Evolutionary conservation across 2,888 invertebrate species (phyloP).

Genomic region (Chymomyza procnemis): DNA sequence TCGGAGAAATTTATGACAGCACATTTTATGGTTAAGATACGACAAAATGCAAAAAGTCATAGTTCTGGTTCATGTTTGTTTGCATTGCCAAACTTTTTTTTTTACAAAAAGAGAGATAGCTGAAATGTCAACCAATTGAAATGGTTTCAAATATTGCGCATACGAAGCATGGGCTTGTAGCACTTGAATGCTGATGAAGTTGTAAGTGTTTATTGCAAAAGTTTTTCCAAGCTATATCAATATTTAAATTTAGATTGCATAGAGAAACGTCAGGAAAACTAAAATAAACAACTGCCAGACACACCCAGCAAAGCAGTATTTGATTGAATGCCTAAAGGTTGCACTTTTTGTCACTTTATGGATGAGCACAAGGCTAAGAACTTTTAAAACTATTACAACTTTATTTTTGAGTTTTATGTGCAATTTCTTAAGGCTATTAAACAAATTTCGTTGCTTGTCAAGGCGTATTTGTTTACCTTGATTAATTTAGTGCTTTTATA

Average conservation of each 20-base stretch:
- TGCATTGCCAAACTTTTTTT: neutral
- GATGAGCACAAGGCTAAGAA: neutral
- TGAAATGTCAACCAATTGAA: slow-evolving; percentile 52
- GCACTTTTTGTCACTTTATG: neutral
- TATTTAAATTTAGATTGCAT: slow-evolving; percentile 54
- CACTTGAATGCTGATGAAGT: neutral
- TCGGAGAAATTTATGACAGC: slow-evolving; percentile 65
- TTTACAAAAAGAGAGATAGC: slow-evolving; percentile 42
- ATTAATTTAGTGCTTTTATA: neutral
- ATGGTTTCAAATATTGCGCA: slow-evolving; percentile 29
- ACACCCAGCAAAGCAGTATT: neutral
- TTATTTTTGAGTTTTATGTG: neutral
- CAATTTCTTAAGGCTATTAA: neutral
- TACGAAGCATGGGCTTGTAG: slow-evolving; percentile 29
- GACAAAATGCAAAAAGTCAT: slow-evolving; percentile 54
- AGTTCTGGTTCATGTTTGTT: slow-evolving; percentile 4
- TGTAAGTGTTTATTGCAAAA: slow-evolving; percentile 53
- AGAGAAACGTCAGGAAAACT: neutral
- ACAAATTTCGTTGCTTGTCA: neutral
- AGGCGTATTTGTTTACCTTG: neutral
- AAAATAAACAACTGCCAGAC: neutral
- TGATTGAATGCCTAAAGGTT: slow-evolving; percentile 34
- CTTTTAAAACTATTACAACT: neutral
- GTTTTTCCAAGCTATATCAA: slow-evolving; percentile 37
- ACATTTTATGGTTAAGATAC: slow-evolving; percentile 64